Evolutionary conservation across 2,888 invertebrate genomes (phyloP).

Genomic region (Conistra vaccinii): DNA sequence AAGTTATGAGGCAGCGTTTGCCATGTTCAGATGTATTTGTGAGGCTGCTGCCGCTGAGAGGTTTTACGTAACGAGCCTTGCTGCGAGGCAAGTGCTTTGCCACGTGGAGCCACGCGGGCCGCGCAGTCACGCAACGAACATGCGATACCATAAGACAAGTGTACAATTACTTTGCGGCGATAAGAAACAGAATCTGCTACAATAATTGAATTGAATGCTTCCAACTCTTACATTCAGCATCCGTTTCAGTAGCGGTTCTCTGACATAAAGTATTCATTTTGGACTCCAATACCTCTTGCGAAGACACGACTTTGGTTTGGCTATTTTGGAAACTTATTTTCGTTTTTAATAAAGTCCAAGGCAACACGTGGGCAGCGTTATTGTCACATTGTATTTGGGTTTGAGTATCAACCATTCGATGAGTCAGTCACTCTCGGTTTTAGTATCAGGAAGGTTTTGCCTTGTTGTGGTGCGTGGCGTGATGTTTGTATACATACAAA

Average conservation of each 20-base stretch:
- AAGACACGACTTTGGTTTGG: slow-evolving; percentile 47
- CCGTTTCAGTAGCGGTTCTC: slow-evolving; percentile 38
- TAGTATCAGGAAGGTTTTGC: slow-evolving; percentile 49
- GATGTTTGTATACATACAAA: slow-evolving; percentile 53
- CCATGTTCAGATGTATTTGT: slow-evolving; percentile 51
- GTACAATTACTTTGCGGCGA: slow-evolving; percentile 66
- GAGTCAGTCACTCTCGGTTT: slow-evolving; percentile 58
- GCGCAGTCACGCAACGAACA: slow-evolving; percentile 69
- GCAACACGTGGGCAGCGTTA: slow-evolving; percentile 65
- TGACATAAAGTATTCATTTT: slow-evolving; percentile 44
- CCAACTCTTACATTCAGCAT: slow-evolving; percentile 33
- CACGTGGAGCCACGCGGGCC: slow-evolving; percentile 75
- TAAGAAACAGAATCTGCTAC: slow-evolving; percentile 57
- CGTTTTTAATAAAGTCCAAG: slow-evolving; percentile 48
- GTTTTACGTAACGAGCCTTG: slow-evolving; percentile 80
- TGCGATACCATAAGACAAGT: slow-evolving; percentile 68
- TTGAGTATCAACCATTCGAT: slow-evolving; percentile 43
- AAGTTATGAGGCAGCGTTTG: slow-evolving; percentile 25
- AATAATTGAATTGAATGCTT: slow-evolving; percentile 41
- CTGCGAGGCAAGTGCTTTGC: slow-evolving; percentile 73
- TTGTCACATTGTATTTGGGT: slow-evolving; percentile 55
- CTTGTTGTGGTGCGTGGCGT: slow-evolving; percentile 41
- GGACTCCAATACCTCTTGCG: slow-evolving; percentile 25
- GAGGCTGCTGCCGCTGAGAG: slow-evolving; percentile 56
- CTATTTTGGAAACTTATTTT: slow-evolving; percentile 24